Conservation (phyloP, 2,113 vertebrate genomes). For the Oryzias woworae region DNA sequence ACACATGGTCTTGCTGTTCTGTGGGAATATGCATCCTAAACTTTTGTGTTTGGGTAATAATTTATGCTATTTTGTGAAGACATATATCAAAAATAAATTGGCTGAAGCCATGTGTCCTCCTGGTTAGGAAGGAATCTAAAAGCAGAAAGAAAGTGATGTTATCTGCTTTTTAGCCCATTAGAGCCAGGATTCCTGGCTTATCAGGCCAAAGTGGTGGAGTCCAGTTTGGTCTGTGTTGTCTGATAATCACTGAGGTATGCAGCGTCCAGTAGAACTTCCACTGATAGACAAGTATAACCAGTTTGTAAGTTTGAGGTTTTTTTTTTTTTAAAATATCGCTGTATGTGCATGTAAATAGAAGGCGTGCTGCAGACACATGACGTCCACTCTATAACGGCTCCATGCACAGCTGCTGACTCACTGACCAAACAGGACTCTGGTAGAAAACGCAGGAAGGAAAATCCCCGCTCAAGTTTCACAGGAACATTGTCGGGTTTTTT, state of each 20-base stretch:
- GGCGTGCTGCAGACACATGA: slow-evolving; percentile 38
- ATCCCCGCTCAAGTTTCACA: slow-evolving; percentile 5
- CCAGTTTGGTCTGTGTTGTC: slow-evolving; percentile 8
- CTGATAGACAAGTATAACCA: neutral
- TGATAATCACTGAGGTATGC: slow-evolving; percentile 1
- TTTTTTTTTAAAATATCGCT: slow-evolving; percentile 9
- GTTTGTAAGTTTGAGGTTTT: neutral
- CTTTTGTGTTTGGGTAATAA: too few species aligned
- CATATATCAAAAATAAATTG: neutral
- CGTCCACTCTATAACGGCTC: slow-evolving; percentile 32
- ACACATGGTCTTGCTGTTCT: neutral
- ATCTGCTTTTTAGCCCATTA: slow-evolving; percentile 23
- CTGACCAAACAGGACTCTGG: slow-evolving; percentile 22
- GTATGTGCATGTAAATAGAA: slow-evolving; percentile 53
- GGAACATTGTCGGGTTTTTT: slow-evolving; percentile 7
- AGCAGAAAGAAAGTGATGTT: slow-evolving; percentile 23
- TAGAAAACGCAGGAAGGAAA: slow-evolving; percentile 23
- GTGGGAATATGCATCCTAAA: too few species aligned
- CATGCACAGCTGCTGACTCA: slow-evolving; percentile 59
- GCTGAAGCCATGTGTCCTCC: slow-evolving; percentile 6
- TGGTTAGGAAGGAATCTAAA: slow-evolving; percentile 11
- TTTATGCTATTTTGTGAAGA: neutral
- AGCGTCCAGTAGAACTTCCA: slow-evolving; percentile 14
- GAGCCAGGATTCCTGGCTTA: slow-evolving; percentile 43
- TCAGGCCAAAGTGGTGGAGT: slow-evolving; percentile 22